Evolutionary conservation across 2,113 vertebrate species (phyloP).

Genomic region (Noturus placidus): DNA sequence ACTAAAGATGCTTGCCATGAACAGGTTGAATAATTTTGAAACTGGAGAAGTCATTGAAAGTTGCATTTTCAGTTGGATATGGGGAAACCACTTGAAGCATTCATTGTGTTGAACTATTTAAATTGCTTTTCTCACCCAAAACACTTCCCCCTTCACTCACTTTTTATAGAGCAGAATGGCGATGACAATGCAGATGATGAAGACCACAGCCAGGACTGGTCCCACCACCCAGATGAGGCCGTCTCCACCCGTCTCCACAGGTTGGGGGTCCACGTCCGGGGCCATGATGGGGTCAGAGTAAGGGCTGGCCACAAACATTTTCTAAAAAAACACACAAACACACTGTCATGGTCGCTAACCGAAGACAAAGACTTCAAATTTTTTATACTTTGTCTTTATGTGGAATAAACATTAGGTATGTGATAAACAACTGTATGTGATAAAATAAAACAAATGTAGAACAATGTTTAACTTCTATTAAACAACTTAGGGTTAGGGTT

Average conservation of each 20-base stretch:
- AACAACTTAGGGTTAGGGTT: too few relatives aligned
- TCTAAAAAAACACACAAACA: constrained; percentile 60
- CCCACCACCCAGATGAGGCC: constrained; percentile 99
- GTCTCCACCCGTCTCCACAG: constrained; percentile 84
- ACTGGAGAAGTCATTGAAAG: too few relatives aligned
- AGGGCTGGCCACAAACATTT: constrained; percentile 90
- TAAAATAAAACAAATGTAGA: background rate
- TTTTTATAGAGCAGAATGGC: constrained; percentile 98
- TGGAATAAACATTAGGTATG: too few relatives aligned
- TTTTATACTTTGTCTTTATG: background rate
- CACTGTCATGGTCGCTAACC: background rate
- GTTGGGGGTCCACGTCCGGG: constrained; percentile 80
- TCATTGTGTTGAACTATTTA: too few relatives aligned
- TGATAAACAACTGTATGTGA: background rate
- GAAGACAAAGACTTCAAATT: background rate
- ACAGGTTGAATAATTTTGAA: too few relatives aligned
- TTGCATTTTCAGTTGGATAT: too few relatives aligned
- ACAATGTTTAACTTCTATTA: background rate
- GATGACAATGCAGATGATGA: constrained; percentile 98
- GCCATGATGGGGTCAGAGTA: constrained; percentile 87
- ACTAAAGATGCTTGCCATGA: too few relatives aligned
- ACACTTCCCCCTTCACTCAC: constrained; percentile 72
- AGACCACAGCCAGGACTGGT: constrained; percentile 93
- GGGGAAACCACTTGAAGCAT: too few relatives aligned
- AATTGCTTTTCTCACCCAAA: background rate